Evolutionary conservation across 1,140 invertebrate genomes (phyloP).

Genomic region (Thereuonema tuberculata): DNA sequence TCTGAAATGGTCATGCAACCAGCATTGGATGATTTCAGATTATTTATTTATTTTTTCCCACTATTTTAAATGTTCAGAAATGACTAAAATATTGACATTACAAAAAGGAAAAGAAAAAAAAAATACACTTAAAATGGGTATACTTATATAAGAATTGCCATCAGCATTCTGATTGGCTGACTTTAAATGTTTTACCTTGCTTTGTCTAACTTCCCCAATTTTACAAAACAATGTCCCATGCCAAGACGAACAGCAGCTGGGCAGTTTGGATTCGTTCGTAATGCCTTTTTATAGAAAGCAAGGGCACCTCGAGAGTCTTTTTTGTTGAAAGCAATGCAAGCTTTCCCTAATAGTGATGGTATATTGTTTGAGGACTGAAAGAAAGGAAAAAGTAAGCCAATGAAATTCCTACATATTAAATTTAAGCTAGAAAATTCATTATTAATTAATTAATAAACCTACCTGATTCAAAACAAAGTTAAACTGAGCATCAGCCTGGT

Average conservation of each 20-base stretch:
- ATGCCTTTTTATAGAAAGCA: slow-evolving; percentile 94
- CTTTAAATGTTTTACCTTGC: slow-evolving; percentile 62
- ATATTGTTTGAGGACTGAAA: slow-evolving; percentile 84
- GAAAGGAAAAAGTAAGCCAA: slow-evolving; percentile 8
- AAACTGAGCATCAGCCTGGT: slow-evolving; percentile 98
- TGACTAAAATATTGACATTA: no score
- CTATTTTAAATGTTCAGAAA: no score
- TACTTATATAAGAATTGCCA: no score
- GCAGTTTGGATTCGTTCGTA: slow-evolving; percentile 90
- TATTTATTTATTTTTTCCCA: no score
- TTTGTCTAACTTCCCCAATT: slow-evolving; percentile 89
- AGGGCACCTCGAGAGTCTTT: slow-evolving; percentile 77
- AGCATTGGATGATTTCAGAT: no score
- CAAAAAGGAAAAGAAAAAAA: no score
- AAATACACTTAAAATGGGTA: no score
- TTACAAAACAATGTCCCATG: slow-evolving; percentile 97
- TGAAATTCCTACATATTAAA: not conserved
- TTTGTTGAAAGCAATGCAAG: slow-evolving; percentile 67
- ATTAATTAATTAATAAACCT: not conserved
- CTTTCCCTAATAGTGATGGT: slow-evolving; percentile 91
- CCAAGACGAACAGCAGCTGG: slow-evolving; percentile 91
- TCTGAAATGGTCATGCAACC: no score
- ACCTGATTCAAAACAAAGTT: slow-evolving; percentile 89
- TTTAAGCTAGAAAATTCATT: not conserved
- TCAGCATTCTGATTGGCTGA: no score